These are phyloP conservation scores for Cabera pusaria DNA, from an alignment of 2,888 invertebrate genomes.

Conservation along the genomic window DNA sequence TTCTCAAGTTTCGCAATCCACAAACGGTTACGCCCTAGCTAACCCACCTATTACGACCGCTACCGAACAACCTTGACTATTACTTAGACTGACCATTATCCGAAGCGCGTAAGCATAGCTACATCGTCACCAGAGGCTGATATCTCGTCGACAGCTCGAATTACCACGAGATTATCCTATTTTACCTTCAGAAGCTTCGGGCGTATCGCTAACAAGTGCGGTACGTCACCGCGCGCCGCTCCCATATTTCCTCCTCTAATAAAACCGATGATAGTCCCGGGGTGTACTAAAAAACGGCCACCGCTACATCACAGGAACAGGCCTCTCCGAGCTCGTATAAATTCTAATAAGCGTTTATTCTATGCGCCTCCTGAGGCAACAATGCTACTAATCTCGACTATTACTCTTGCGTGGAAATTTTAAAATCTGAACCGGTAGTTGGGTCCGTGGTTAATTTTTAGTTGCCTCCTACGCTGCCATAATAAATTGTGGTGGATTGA, in stretches of 20 bases:
- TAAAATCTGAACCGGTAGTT: slow-evolving; percentile 68
- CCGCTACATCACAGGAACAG: slow-evolving; percentile 50
- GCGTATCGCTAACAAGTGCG: slow-evolving; percentile 61
- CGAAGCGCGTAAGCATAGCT: slow-evolving; percentile 51
- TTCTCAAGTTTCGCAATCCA: slow-evolving; percentile 66
- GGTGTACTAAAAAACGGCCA: slow-evolving; percentile 64
- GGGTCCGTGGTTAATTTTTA: slow-evolving; percentile 68
- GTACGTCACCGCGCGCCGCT: slow-evolving; percentile 56
- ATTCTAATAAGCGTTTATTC: slow-evolving; percentile 75
- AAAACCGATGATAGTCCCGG: slow-evolving; percentile 65
- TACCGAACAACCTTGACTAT: slow-evolving; percentile 78
- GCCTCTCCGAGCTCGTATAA: slow-evolving; percentile 56
- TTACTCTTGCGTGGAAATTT: slow-evolving; percentile 70
- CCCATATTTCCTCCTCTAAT: slow-evolving; percentile 70
- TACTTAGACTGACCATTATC: slow-evolving; percentile 64
- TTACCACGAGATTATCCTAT: slow-evolving; percentile 72
- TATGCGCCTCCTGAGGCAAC: slow-evolving; percentile 69
- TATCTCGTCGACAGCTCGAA: slow-evolving; percentile 71
- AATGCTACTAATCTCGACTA: slow-evolving; percentile 73
- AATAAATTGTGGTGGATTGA: slow-evolving; percentile 65
- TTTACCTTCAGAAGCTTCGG: slow-evolving; percentile 55
- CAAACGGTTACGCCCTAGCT: slow-evolving; percentile 65
- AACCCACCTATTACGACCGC: slow-evolving; percentile 76
- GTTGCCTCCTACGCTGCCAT: slow-evolving; percentile 73
- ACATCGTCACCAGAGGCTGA: slow-evolving; percentile 70